These are phyloP conservation scores for Chromobotia macracanthus DNA, from an alignment of 2,797 vertebrate species.

Conservation along the genomic window DNA sequence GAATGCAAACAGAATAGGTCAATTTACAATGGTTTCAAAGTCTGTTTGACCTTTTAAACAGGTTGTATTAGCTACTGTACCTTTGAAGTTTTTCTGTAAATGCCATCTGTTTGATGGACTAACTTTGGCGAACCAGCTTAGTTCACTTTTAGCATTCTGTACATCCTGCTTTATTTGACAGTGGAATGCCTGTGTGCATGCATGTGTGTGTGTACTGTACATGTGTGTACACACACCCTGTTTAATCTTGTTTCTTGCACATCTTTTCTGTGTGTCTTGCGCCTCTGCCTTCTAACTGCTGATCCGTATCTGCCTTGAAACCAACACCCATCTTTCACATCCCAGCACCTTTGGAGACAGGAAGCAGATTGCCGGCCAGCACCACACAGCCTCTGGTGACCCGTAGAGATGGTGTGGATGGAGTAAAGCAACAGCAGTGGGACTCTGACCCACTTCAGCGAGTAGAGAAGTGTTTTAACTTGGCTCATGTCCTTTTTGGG, in stretches of 20 bases:
- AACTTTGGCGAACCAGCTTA: background rate
- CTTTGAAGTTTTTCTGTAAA: background rate
- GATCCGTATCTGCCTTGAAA: constrained; percentile 46
- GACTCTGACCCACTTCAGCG: constrained; percentile 53
- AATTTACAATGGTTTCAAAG: no score
- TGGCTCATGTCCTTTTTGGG: constrained; percentile 47
- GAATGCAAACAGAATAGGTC: no score
- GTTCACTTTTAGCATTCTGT: constrained; percentile 15
- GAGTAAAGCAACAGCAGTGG: constrained; percentile 28
- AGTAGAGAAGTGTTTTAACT: constrained; percentile 46
- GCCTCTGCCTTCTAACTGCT: constrained; percentile 38
- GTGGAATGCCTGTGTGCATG: no score
- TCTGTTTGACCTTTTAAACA: background rate
- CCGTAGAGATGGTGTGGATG: constrained; percentile 11
- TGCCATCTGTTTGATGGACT: background rate
- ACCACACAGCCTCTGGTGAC: background rate
- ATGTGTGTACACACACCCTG: constrained; percentile 3
- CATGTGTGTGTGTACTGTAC: constrained; percentile 23
- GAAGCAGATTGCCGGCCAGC: constrained; percentile 17
- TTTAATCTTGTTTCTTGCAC: constrained; percentile 12
- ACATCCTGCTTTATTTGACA: constrained; percentile 23
- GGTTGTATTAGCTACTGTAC: background rate
- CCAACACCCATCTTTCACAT: constrained; percentile 42
- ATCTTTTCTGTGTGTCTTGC: constrained; percentile 14
- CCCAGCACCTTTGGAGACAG: constrained; percentile 24